Evolutionary conservation across 1,140 invertebrate genomes (phyloP).

Genomic region (Leptoteleia sp.): DNA sequence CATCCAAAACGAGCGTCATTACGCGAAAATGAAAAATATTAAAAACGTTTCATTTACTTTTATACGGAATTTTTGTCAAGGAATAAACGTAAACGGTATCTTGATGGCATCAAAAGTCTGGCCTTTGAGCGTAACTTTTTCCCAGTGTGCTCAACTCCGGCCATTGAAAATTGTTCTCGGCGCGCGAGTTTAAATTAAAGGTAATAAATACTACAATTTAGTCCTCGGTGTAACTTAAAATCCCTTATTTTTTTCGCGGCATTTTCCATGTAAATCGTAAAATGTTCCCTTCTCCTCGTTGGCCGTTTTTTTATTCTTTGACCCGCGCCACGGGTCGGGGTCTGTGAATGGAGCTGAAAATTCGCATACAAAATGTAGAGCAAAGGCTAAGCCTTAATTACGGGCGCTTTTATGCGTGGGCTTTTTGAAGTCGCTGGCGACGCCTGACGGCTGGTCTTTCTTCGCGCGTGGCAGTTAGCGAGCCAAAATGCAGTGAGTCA

Average conservation of each 20-base stretch:
- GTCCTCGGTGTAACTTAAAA: conserved; percentile 4
- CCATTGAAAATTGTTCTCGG: not conserved
- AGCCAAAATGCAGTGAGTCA: conserved; percentile 57
- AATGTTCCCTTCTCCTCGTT: conserved; percentile 2
- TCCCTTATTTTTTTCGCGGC: conserved; percentile 8
- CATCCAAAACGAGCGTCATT: no score
- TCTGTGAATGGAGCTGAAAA: conserved; percentile 28
- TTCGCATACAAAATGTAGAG: conserved; percentile 31
- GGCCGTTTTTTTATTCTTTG: conserved; percentile 5
- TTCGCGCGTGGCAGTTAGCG: conserved; percentile 46
- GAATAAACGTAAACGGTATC: no score
- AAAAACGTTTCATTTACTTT: no score
- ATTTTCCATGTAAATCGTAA: conserved; percentile 6
- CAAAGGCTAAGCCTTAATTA: conserved; percentile 54
- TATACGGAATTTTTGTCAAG: no score
- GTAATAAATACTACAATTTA: conserved; percentile 15
- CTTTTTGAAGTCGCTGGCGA: conserved; percentile 42
- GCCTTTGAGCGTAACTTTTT: no score
- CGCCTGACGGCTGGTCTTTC: conserved; percentile 24
- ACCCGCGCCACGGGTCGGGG: not conserved
- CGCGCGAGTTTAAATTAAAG: not conserved
- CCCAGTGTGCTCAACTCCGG: no score
- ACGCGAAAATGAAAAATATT: no score
- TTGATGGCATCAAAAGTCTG: no score
- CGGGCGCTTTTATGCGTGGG: conserved; percentile 32